Evolutionary conservation across 2,888 invertebrate genomes (phyloP), one percentile per base, ranked within the genome.

Genomic region (Drosophila ezoana): DNA sequence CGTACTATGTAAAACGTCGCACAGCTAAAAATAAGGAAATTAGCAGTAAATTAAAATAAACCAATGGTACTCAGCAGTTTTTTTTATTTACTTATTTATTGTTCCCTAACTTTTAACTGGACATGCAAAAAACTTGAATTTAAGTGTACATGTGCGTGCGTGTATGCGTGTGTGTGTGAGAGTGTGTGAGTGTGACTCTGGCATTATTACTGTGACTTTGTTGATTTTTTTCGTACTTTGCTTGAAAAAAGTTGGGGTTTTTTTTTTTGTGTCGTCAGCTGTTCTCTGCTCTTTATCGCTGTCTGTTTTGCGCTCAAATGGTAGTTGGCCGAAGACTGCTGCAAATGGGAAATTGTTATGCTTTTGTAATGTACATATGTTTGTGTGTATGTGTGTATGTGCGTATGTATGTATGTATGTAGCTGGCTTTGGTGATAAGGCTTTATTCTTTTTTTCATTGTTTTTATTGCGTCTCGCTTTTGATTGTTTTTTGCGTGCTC

Each of bases 251-350:
- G 49, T 66, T 48, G 33, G 16, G 16, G 2, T 38, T 18, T 20
- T n/a, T n/a, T 49, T 59, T 43, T 45, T 35, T 72, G 76, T 75
- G 60, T 59, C 59, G 62, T 82, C 82, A 86, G 82, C 82, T 82
- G 82, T 83, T 87, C 64, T 79, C 43, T 52, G 41, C n/a, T 35
- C 58, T 66, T 71, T 70, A 63, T 67, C 66, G 59, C 59, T 56
- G 71, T 70, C 71, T 76, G 76, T 59, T 56, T 79, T 61, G 61
- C 32, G 49, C 51, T 71, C 40, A 16, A 49, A 40, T 18, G 35
- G 35, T 33, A 40, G 44, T 48, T 70, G 37, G 35, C n/a, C 68
- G 10, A 38, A 64, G 48, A 57, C 41, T 66, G 59, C 45, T 78
- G 51, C 75, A 61, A 64, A 56, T 44, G 53, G 66, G 32, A 66